Evolutionary conservation across 2,888 invertebrate genomes (phyloP).

Genomic region (Acleris emargana): DNA sequence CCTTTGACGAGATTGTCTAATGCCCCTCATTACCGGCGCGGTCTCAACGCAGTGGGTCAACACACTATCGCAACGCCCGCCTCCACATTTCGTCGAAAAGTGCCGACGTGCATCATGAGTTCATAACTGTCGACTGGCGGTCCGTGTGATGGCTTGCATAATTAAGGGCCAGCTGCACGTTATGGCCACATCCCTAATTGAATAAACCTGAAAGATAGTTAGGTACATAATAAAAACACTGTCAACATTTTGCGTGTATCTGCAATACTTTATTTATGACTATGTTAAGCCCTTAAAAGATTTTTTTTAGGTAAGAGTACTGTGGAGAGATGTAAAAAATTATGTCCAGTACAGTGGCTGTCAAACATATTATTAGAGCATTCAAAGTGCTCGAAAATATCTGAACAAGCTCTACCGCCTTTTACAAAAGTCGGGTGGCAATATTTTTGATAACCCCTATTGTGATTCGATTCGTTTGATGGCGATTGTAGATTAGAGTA

Average conservation of each 20-base stretch:
- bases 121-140: conserved; percentile 8
- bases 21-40: conserved; percentile 31
- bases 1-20: conserved; percentile 32
- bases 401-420: too few species aligned
- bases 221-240: background rate
- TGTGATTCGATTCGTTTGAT: too few species aligned
- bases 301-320: too few species aligned
- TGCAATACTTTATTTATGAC: background rate
- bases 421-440: too few species aligned
- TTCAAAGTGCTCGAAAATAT: too few species aligned
- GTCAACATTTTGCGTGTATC: too few species aligned
- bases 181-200: conserved; percentile 11
- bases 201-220: background rate
- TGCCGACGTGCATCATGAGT: conserved; percentile 12
- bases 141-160: conserved; percentile 25
- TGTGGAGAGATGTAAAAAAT: too few species aligned
- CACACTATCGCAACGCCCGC: conserved; percentile 24
- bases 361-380: too few species aligned
- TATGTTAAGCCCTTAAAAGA: too few species aligned
- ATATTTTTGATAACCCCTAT: too few species aligned
- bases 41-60: conserved; percentile 33
- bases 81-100: conserved; percentile 25
- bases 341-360: too few species aligned
- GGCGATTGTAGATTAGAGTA: too few species aligned
- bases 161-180: conserved; percentile 7